Conservation (phyloP, 2,888 invertebrate species). For the Xanthostigma xanthostigma region DNA sequence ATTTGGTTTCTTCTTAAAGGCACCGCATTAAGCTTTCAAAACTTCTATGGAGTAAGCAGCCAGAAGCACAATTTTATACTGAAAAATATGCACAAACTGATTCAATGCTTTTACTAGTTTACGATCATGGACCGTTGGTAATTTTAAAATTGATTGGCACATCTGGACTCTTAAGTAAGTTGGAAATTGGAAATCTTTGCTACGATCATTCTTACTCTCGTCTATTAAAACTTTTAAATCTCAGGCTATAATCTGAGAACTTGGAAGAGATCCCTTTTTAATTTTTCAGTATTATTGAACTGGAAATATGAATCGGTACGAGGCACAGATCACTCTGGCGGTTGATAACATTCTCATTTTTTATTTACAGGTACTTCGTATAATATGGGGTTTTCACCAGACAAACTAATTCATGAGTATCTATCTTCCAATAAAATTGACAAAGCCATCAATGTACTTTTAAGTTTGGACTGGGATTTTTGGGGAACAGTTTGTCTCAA, state of each 20-base stretch:
- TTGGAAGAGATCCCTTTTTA: no score
- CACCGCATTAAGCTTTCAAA: constrained; percentile 37
- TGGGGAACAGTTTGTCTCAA: constrained; percentile 61
- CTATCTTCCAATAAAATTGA: constrained; percentile 46
- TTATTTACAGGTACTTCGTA: constrained; percentile 23
- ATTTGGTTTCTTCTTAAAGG: constrained; percentile 16
- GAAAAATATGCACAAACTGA: constrained; percentile 32
- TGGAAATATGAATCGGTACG: no score
- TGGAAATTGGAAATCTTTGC: no score
- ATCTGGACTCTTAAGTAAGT: constrained; percentile 23
- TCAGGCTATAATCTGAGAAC: no score
- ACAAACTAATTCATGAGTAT: constrained; percentile 47
- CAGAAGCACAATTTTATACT: constrained; percentile 27
- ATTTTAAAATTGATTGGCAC: constrained; percentile 37
- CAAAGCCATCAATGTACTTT: constrained; percentile 49
- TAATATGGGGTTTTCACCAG: constrained; percentile 36
- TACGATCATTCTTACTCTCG: no score
- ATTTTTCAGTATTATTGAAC: no score
- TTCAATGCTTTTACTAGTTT: constrained; percentile 37
- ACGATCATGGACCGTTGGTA: constrained; percentile 46
- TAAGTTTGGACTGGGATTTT: constrained; percentile 60
- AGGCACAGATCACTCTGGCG: no score
- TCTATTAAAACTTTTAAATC: no score
- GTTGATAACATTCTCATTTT: no score
- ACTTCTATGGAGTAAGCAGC: constrained; percentile 42